Conservation (phyloP, 2,888 invertebrate species). For the Neoascia interrupta region DNA sequence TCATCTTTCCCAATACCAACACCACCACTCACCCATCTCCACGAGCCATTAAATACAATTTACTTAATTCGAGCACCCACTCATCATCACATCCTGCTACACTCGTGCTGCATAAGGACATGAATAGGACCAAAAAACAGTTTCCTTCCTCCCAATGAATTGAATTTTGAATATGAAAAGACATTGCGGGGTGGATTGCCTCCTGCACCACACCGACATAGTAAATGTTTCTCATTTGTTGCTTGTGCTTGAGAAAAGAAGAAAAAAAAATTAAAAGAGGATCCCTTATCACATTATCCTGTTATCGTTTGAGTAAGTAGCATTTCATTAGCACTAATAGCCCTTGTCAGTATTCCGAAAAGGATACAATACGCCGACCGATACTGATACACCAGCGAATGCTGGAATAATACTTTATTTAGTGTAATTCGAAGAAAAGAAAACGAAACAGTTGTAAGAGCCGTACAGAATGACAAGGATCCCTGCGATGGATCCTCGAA, state of each 20-base stretch:
- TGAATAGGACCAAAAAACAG: constrained; percentile 15
- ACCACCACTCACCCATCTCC: background rate
- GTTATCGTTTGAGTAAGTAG: constrained; percentile 58
- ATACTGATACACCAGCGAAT: too few relatives aligned
- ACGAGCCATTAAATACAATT: constrained; percentile 63
- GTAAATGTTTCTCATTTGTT: constrained; percentile 20
- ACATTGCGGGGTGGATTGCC: constrained; percentile 21
- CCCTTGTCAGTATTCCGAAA: constrained; percentile 4
- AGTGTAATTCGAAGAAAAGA: background rate
- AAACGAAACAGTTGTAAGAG: background rate
- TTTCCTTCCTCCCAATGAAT: constrained; percentile 46
- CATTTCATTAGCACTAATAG: constrained; percentile 63
- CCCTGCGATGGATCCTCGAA: constrained; percentile 36
- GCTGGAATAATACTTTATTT: constrained; percentile 11
- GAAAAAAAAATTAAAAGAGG: constrained; percentile 32
- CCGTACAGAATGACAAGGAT: constrained; percentile 20
- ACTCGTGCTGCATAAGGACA: constrained; percentile 16
- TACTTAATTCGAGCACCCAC: constrained; percentile 62
- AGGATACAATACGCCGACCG: background rate
- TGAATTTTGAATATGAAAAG: constrained; percentile 56
- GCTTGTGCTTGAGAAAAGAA: constrained; percentile 9
- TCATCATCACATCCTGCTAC: constrained; percentile 51
- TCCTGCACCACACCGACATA: constrained; percentile 8
- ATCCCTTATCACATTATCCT: constrained; percentile 57
- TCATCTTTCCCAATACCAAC: constrained; percentile 33